phyloP scores from a whole-genome alignment of 53 echinoderm and acorn worm genomes.

The Echinarachnius parma region DNA sequence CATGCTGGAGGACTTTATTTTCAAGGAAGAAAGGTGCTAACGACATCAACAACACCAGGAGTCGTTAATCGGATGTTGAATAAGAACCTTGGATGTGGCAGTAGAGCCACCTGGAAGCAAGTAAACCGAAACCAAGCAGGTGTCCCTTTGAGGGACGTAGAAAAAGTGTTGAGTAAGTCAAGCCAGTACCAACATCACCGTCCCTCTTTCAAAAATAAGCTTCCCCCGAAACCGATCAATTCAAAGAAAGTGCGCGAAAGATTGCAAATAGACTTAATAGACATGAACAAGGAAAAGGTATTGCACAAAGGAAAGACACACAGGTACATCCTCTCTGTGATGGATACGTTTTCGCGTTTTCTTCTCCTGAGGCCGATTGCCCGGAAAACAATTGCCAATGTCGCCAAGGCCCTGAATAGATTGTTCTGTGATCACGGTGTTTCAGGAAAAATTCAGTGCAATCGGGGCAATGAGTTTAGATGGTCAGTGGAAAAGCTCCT shows the following conservation, averaged over 20 bases:
- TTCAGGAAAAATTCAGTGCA: conserved; percentile 11
- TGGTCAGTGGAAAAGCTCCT: conserved; percentile 5
- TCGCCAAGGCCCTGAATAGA: conserved; percentile 13
- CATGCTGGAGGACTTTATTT: conserved; percentile 11
- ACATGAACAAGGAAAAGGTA: conserved; percentile 12
- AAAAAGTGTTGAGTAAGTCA: conserved; percentile 1
- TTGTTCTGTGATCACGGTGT: conserved; percentile 16
- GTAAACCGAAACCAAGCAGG: neutral
- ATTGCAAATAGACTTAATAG: conserved; percentile 24
- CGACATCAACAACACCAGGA: neutral
- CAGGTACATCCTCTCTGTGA: conserved; percentile 25
- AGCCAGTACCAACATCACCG: conserved; percentile 12
- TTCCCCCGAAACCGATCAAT: conserved; percentile 16
- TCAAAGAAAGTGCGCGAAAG: neutral
- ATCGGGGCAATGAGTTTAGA: conserved; percentile 5
- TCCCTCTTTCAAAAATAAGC: conserved; percentile 8
- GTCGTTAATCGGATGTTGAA: neutral
- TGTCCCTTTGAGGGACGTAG: conserved; percentile 1
- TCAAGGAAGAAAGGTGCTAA: conserved; percentile 10
- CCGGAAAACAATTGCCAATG: conserved; percentile 17
- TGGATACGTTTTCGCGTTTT: conserved; percentile 8
- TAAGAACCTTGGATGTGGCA: conserved; percentile 15
- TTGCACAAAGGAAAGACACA: conserved; percentile 14
- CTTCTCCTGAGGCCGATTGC: conserved; percentile 4
- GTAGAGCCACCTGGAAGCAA: conserved; percentile 8